Evolutionary conservation across 1,140 invertebrate genomes (phyloP).

Genomic region (Pogonomyrmex barbatus): DNA sequence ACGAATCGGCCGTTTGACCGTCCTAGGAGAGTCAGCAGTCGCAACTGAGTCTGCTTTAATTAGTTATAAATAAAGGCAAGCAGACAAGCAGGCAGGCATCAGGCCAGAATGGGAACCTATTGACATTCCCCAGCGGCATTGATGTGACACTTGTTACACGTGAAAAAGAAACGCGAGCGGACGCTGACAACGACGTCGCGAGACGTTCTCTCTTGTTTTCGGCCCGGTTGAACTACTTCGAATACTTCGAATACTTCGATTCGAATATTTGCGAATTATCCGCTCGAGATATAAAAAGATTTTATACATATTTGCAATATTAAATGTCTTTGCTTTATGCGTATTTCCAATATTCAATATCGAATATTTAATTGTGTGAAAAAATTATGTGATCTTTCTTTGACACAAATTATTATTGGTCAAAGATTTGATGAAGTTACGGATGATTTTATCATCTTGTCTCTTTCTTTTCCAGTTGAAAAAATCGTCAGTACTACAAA

Average conservation of each 20-base stretch:
- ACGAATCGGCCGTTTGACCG: conserved; percentile 39
- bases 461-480: background rate
- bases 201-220: background rate
- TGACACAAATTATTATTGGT: background rate
- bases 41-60: conserved; percentile 78
- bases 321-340: no score
- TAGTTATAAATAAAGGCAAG: conserved; percentile 84
- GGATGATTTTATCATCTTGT: background rate
- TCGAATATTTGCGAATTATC: background rate
- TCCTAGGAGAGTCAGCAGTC: conserved; percentile 49
- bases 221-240: background rate
- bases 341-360: background rate
- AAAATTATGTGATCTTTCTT: background rate
- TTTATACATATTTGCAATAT: no score
- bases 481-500: background rate
- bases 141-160: conserved; percentile 35
- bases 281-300: background rate
- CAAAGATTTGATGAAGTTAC: background rate
- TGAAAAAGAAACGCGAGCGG: conserved; percentile 53
- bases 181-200: background rate
- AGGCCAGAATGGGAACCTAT: conserved; percentile 78
- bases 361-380: background rate
- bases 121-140: conserved; percentile 70
- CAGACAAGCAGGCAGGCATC: conserved; percentile 71
- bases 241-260: no score